phyloP scores from a whole-genome alignment of 2,113 vertebrate genomes.

The Raja brachyura region DNA sequence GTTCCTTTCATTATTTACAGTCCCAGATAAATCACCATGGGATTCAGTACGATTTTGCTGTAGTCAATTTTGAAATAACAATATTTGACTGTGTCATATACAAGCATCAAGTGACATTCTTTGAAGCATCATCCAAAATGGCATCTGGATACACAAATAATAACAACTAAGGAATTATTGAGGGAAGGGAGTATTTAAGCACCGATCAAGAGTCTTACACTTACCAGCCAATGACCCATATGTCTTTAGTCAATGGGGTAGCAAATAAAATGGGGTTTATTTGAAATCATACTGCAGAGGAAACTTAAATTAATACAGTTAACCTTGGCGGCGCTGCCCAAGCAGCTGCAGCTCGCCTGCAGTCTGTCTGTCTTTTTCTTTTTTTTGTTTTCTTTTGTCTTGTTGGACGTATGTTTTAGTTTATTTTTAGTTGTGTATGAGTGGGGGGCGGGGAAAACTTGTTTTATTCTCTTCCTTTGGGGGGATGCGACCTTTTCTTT shows the following conservation, averaged over 20 bases:
- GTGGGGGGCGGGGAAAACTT: too few relatives aligned
- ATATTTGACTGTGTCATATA: not conserved
- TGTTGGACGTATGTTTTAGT: too few relatives aligned
- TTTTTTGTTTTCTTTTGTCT: too few relatives aligned
- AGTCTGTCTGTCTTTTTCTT: too few relatives aligned
- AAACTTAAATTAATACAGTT: not conserved
- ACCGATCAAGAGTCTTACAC: not conserved
- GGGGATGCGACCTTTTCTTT: too few relatives aligned
- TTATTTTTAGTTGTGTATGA: too few relatives aligned
- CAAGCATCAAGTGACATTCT: not conserved
- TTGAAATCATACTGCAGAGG: not conserved
- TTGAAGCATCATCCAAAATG: not conserved
- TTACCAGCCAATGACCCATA: too few relatives aligned
- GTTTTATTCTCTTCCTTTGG: too few relatives aligned
- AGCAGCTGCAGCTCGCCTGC: too few relatives aligned
- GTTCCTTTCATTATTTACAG: not conserved
- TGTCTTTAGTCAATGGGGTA: too few relatives aligned
- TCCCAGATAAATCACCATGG: not conserved
- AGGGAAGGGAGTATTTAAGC: slow-evolving; percentile 6
- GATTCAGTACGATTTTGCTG: not conserved
- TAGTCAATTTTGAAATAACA: slow-evolving; percentile 1
- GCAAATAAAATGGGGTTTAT: not conserved
- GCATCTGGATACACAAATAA: not conserved
- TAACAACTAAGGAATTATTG: slow-evolving; percentile 16
- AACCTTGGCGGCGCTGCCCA: too few relatives aligned